Evolutionary conservation across 2,797 vertebrate species (phyloP).

Genomic region (Triplophysa bombifrons): DNA sequence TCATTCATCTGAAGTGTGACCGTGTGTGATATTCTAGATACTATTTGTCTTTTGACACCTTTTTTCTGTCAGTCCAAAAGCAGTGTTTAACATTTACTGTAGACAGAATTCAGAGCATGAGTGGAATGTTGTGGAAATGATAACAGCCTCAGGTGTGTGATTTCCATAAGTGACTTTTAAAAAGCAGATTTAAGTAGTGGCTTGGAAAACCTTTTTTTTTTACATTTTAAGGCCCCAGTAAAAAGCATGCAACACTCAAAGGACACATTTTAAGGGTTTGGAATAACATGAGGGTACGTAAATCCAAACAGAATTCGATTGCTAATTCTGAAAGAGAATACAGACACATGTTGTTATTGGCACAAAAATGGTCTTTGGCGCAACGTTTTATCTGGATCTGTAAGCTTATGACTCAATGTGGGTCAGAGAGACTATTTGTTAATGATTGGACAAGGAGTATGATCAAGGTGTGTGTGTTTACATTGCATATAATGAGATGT

Average conservation of each 20-base stretch:
- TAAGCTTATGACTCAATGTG: constrained; percentile 19
- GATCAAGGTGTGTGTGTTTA: constrained; percentile 21
- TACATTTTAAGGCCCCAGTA: no score
- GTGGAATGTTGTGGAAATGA: constrained; percentile 33
- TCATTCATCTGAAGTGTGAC: background rate
- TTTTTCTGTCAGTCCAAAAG: constrained; percentile 11
- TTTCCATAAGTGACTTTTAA: constrained; percentile 20
- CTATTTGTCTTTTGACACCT: background rate
- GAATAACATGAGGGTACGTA: background rate
- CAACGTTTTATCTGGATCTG: constrained; percentile 23
- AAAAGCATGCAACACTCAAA: background rate
- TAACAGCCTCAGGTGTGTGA: constrained; percentile 33
- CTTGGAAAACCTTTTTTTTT: background rate
- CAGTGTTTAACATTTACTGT: constrained; percentile 33
- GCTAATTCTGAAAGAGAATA: constrained; percentile 45
- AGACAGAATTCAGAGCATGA: constrained; percentile 25
- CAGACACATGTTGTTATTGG: constrained; percentile 35
- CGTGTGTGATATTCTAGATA: background rate
- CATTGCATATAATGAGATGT: background rate
- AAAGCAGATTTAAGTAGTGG: constrained; percentile 12
- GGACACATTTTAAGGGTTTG: background rate
- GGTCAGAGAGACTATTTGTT: constrained; percentile 36
- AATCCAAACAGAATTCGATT: background rate
- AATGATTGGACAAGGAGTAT: constrained; percentile 44
- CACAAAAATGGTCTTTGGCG: constrained; percentile 4